A percentile compares a stretch with the other conserved stretches of the same genome.
Evolutionary conservation across 1,140 invertebrate genomes (phyloP).

Genomic region (Pseudomyrmex cubaensis): DNA sequence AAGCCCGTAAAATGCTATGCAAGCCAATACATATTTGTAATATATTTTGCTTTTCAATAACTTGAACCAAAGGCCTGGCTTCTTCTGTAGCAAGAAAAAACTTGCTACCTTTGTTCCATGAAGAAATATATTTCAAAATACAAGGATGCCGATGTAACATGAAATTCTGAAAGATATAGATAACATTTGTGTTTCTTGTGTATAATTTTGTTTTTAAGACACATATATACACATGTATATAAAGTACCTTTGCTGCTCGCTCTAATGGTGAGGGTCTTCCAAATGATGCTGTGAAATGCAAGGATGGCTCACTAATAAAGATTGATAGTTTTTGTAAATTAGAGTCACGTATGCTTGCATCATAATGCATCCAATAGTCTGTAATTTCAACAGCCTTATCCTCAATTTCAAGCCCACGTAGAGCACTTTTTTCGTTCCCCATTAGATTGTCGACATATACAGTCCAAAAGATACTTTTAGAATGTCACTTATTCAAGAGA

Average conservation of each 20-base stretch:
- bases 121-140: conserved; percentile 92
- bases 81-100: conserved; percentile 92
- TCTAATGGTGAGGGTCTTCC: conserved; percentile 89
- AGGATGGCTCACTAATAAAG: conserved; percentile 89
- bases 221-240: neutral
- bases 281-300: conserved; percentile 87
- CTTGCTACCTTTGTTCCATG: conserved; percentile 90
- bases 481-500: neutral
- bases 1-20: conserved; percentile 90
- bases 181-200: neutral
- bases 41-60: conserved; percentile 87
- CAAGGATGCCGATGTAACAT: conserved; percentile 93
- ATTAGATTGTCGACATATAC: conserved; percentile 81
- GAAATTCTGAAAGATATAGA: conserved; percentile 88
- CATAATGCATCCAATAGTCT: conserved; percentile 91
- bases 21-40: conserved; percentile 92
- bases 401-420: conserved; percentile 90
- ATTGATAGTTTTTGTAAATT: conserved; percentile 88
- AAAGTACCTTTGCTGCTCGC: conserved; percentile 88
- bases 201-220: neutral
- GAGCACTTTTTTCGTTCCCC: conserved; percentile 91
- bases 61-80: conserved; percentile 89
- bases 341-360: conserved; percentile 87
- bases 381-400: conserved; percentile 91
- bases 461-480: neutral